A percentile compares a stretch with the other conserved stretches of the same genome.
Conservation (phyloP, 2,888 invertebrate species). For the Sphaerophoria rueppellii region DNA sequence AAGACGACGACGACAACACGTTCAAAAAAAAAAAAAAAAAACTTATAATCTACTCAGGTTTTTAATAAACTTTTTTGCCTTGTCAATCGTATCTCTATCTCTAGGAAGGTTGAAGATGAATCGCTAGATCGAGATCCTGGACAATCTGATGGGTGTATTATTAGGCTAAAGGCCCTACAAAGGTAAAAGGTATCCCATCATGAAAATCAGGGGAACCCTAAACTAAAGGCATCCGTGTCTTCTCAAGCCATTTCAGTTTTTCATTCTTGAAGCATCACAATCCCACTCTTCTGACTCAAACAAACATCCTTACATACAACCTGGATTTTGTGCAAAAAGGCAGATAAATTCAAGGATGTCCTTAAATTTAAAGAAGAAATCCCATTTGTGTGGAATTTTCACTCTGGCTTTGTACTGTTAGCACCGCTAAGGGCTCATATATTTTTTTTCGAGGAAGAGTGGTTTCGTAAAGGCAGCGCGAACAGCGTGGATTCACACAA, state of each 20-base stretch:
- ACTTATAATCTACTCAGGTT: too few relatives aligned
- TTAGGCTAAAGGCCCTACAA: conserved; percentile 43
- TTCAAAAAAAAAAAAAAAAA: too few relatives aligned
- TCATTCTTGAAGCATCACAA: not conserved
- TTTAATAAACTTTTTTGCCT: too few relatives aligned
- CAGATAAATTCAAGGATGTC: conserved; percentile 66
- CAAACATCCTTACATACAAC: too few relatives aligned
- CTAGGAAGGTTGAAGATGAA: too few relatives aligned
- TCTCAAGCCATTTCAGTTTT: not conserved
- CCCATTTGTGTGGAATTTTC: conserved; percentile 52
- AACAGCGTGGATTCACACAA: conserved; percentile 3
- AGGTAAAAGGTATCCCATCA: conserved; percentile 57
- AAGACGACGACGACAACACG: too few relatives aligned
- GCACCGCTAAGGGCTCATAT: conserved; percentile 1
- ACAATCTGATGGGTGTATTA: too few relatives aligned
- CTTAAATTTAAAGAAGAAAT: conserved; percentile 67
- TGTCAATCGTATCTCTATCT: too few relatives aligned
- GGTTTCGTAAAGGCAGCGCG: not conserved
- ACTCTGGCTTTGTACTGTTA: conserved; percentile 47
- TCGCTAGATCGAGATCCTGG: too few relatives aligned
- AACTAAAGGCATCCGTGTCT: conserved; percentile 36
- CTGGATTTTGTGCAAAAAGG: not conserved
- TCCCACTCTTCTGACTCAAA: not conserved
- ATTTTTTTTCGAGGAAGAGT: not conserved
- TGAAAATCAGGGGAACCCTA: conserved; percentile 46